Evolutionary conservation across 1,140 invertebrate species (phyloP), one percentile per base, ranked within the genome.

Genomic region (Drosophila subobscura): DNA sequence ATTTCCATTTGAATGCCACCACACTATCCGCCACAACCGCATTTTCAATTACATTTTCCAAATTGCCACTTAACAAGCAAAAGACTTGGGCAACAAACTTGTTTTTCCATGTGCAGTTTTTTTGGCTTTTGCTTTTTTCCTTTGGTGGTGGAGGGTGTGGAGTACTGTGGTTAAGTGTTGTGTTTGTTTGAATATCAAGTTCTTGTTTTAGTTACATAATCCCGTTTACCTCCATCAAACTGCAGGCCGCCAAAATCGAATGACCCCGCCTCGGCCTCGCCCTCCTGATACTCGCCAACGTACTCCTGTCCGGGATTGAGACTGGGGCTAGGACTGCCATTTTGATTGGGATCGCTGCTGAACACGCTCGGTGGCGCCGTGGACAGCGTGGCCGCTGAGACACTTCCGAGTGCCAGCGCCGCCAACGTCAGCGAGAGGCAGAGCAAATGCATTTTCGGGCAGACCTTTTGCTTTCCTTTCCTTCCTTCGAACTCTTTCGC

Each of bases 71-170:
- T 51, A 23, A 46, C 55, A 68, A 72, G 67, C 66, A 70, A 84
- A 84, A 78, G 85, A 89, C 79, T 89, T 72, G 63, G 58, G 72
- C 77, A 77, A 78, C 79, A 78, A 89, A 81, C 85, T 81, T 53
- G 58, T 70, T 84, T 79, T 52, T 7, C n/a, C 44, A 37, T 58
- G 52, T 41, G 44, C 27, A 25, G 52, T 72, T 57, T 51, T 67
- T 72, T 64, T 52, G 29, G 37, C 54, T 54, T 20, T 27, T 40
- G 16, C 46, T 22, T 23, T 63, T 64, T 73, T 51, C n/a, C 16
- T 45, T 40, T 50, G 40, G 10, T 37, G 33, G 33, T 1, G 33
- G 63, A 47, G 64, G 64, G 64, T 29, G 66, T 67, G 65, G 37
- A 4, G 33, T 37, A 50, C 7, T 37, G 37, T 14, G 37, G 10